Evolutionary conservation across 2,888 invertebrate genomes (phyloP).

Genomic region (Nowickia ferox): DNA sequence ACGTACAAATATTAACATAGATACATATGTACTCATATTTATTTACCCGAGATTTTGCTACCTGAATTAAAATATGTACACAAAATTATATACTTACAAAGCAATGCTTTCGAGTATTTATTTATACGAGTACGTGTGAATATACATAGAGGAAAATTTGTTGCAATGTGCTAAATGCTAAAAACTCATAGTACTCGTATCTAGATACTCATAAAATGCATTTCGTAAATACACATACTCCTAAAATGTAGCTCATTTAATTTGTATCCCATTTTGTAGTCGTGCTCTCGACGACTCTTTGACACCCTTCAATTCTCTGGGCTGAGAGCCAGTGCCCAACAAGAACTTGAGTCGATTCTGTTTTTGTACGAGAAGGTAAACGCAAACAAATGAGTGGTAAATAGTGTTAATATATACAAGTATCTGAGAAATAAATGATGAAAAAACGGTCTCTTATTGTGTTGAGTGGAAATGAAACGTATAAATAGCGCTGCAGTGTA

Average conservation of each 20-base stretch:
- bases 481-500: constrained; percentile 75
- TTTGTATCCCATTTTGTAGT: constrained; percentile 25
- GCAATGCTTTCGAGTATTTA: neutral
- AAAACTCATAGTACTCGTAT: neutral
- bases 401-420: neutral
- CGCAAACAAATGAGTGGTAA: neutral
- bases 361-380: neutral
- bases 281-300: constrained; percentile 47
- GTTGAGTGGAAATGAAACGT: constrained; percentile 69
- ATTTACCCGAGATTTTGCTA: constrained; percentile 36
- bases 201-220: constrained; percentile 8
- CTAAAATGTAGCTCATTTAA: constrained; percentile 25
- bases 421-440: constrained; percentile 40
- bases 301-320: constrained; percentile 32
- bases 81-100: neutral
- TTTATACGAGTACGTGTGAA: neutral
- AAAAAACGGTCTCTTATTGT: constrained; percentile 44
- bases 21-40: neutral
- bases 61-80: constrained; percentile 49
- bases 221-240: neutral
- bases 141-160: neutral
- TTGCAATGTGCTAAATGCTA: neutral
- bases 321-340: constrained; percentile 25
- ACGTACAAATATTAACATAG: neutral
- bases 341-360: constrained; percentile 41